These are phyloP conservation scores for Ormyrus thymus DNA, from an alignment of 2,888 invertebrate species.

Conservation along the genomic window DNA sequence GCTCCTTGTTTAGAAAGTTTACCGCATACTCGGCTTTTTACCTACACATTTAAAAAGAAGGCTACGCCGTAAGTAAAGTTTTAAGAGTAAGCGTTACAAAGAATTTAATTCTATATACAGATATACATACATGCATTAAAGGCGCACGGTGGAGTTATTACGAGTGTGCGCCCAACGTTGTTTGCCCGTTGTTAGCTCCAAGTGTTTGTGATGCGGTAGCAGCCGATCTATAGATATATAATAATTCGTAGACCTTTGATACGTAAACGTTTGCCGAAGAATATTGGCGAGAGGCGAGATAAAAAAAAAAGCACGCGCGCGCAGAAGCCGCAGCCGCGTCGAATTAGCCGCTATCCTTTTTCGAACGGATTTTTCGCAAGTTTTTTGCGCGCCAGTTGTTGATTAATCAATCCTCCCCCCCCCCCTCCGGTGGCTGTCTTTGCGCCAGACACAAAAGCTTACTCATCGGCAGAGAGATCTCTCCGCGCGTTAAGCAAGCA, in stretches of 20 bases:
- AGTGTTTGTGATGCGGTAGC: slow-evolving; percentile 13
- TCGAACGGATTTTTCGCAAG: slow-evolving; percentile 39
- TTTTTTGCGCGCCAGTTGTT: slow-evolving; percentile 30
- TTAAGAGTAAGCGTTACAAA: slow-evolving; percentile 12
- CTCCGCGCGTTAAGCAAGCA: neutral
- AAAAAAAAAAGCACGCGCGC: neutral
- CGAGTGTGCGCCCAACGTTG: neutral
- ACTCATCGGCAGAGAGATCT: neutral
- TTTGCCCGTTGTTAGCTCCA: slow-evolving; percentile 9
- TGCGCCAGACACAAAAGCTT: slow-evolving; percentile 8
- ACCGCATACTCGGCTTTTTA: slow-evolving; percentile 27
- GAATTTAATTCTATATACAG: slow-evolving; percentile 17
- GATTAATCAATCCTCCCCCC: neutral
- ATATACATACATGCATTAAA: neutral
- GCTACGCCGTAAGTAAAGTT: slow-evolving; percentile 16
- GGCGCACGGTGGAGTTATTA: neutral
- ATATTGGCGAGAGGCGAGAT: too few relatives aligned
- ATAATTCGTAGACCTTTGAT: slow-evolving; percentile 31
- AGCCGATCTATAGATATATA: neutral
- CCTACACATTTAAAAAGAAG: neutral
- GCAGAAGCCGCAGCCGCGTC: too few relatives aligned
- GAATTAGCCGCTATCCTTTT: neutral
- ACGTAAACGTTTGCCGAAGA: slow-evolving; percentile 35
- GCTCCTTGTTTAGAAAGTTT: slow-evolving; percentile 15
- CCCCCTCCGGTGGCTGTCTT: slow-evolving; percentile 15